Conservation (phyloP, 2,797 vertebrate genomes). For the Phyllotis vaccarum region DNA sequence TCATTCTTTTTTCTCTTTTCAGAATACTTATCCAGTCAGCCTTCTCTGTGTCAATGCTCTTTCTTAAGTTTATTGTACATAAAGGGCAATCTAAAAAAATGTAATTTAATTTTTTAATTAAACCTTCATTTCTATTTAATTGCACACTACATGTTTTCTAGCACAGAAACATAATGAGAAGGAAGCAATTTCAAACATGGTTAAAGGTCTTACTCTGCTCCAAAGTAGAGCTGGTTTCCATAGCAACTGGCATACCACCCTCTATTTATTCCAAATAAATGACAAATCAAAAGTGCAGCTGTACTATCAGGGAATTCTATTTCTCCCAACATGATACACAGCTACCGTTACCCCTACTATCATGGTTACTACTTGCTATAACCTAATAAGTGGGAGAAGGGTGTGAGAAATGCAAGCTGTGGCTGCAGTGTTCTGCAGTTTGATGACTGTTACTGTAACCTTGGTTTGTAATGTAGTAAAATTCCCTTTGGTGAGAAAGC, state of each 20-base stretch:
- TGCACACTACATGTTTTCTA: constrained; percentile 75
- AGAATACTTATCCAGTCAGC: background rate
- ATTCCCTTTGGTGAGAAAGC: constrained; percentile 78
- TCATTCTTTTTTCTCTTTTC: constrained; percentile 12
- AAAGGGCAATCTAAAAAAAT: constrained; percentile 68
- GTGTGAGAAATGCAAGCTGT: background rate
- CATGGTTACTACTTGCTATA: background rate
- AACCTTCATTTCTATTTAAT: constrained; percentile 79
- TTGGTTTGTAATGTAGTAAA: constrained; percentile 77
- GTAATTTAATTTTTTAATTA: constrained; percentile 81
- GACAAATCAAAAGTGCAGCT: constrained; percentile 80
- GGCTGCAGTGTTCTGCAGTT: accelerated
- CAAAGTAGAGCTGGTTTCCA: constrained; percentile 77
- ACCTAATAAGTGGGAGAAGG: background rate
- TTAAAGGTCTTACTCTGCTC: constrained; percentile 66
- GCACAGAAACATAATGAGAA: constrained; percentile 74
- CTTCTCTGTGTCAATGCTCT: background rate
- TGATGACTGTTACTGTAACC: constrained; percentile 61
- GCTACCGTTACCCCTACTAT: constrained; percentile 21
- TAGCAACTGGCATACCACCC: constrained; percentile 82
- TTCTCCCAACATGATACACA: constrained; percentile 65
- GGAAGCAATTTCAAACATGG: constrained; percentile 71
- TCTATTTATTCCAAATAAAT: constrained; percentile 77
- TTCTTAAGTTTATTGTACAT: background rate
- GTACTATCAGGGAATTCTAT: constrained; percentile 65